A percentile compares a stretch with the other conserved stretches of the same genome.
phyloP scores from a whole-genome alignment of 2,888 invertebrate species.

The Athetis lepigone region DNA sequence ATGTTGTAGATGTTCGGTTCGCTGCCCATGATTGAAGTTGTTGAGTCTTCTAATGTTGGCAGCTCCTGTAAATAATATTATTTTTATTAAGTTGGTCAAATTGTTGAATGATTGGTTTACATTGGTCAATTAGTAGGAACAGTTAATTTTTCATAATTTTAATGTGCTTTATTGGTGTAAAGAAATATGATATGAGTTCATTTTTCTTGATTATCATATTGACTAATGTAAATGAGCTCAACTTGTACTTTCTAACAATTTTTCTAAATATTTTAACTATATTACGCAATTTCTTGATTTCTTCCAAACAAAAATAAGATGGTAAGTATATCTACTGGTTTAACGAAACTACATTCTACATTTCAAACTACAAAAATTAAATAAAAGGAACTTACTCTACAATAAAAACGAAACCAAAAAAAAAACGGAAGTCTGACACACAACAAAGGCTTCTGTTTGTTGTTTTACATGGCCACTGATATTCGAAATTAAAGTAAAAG shows the following conservation, averaged over 20 bases:
- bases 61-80: constrained; percentile 74
- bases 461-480: too few relatives aligned
- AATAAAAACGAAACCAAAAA: constrained; percentile 10
- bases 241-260: neutral
- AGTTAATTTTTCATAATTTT: too few relatives aligned
- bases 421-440: neutral
- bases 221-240: constrained; percentile 6
- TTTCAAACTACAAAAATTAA: constrained; percentile 15
- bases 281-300: too few relatives aligned
- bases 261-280: neutral
- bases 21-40: constrained; percentile 87
- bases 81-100: constrained; percentile 3
- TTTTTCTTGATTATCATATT: neutral
- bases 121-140: too few relatives aligned
- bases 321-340: neutral
- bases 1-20: constrained; percentile 87
- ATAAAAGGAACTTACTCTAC: constrained; percentile 31
- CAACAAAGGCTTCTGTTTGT: too few relatives aligned
- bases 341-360: constrained; percentile 11
- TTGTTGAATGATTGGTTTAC: neutral
- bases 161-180: too few relatives aligned
- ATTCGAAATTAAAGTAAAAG: too few relatives aligned
- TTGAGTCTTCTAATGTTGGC: constrained; percentile 79
- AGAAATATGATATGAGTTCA: too few relatives aligned
- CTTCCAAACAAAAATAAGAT: too few relatives aligned